A percentile compares a stretch with the other conserved stretches of the same genome.
These are phyloP conservation scores for Eurypyga helias DNA, from an alignment of 2,113 vertebrate species.

Conservation along the genomic window DNA sequence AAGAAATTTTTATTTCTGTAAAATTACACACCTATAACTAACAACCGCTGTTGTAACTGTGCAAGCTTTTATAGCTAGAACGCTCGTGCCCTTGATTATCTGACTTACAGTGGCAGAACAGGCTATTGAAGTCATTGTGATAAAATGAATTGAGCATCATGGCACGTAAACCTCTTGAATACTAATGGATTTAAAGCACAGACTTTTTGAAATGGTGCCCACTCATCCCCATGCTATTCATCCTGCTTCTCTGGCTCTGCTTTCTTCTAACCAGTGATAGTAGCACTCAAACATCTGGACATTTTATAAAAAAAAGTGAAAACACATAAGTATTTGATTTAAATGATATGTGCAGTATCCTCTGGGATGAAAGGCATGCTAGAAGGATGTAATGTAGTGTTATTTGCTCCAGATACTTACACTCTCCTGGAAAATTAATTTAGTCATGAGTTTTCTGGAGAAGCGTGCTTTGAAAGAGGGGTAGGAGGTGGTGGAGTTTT, in stretches of 20 bases:
- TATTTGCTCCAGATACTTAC: background rate
- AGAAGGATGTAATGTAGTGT: background rate
- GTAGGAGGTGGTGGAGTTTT: background rate
- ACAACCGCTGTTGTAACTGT: background rate
- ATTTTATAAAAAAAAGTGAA: background rate
- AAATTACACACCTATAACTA: background rate
- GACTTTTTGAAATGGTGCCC: conserved; percentile 6
- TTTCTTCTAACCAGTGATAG: background rate
- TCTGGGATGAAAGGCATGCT: background rate
- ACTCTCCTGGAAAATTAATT: background rate
- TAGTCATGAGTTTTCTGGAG: background rate
- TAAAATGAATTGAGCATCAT: background rate
- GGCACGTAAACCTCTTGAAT: conserved; percentile 33
- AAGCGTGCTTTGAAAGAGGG: background rate
- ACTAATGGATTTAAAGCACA: background rate
- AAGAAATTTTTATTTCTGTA: background rate
- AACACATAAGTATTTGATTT: background rate
- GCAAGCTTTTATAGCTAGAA: background rate
- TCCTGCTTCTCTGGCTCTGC: background rate
- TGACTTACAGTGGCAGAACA: background rate
- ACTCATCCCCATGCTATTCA: background rate
- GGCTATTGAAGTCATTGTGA: background rate
- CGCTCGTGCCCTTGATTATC: background rate
- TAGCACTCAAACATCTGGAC: background rate
- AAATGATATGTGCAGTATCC: background rate